A percentile compares a stretch with the other conserved stretches of the same genome.
Conservation (phyloP, 1,140 invertebrate species). For the Nilaparvata lugens region DNA sequence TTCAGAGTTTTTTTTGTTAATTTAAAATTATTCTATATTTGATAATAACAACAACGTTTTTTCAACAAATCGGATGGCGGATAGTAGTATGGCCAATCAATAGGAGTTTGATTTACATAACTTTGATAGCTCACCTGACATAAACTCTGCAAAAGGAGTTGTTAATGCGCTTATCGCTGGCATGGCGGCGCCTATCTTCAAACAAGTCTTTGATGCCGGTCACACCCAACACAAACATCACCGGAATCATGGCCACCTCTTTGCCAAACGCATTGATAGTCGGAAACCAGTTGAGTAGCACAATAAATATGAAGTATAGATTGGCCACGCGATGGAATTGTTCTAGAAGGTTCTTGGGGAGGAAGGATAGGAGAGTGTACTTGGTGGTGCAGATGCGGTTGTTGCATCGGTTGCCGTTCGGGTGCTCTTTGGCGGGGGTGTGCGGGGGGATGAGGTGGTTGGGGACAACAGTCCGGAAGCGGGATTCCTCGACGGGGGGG, state of each 20-base stretch:
- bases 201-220: slow-evolving; percentile 95
- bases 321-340: slow-evolving; percentile 97
- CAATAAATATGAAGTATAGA: slow-evolving; percentile 96
- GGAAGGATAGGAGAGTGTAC: slow-evolving; percentile 87
- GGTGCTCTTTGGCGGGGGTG: slow-evolving; percentile 65
- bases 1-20: too few relatives aligned
- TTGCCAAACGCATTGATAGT: slow-evolving; percentile 91
- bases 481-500: slow-evolving; percentile 46
- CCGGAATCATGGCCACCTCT: slow-evolving; percentile 91
- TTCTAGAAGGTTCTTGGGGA: slow-evolving; percentile 94
- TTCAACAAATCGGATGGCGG: too few relatives aligned
- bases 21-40: too few relatives aligned
- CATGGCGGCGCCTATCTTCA: slow-evolving; percentile 83
- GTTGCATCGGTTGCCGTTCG: slow-evolving; percentile 61
- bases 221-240: slow-evolving; percentile 90
- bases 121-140: slow-evolving; percentile 60
- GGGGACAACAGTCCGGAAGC: slow-evolving; percentile 62
- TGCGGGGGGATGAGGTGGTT: slow-evolving; percentile 67
- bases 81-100: too few relatives aligned
- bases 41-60: too few relatives aligned
- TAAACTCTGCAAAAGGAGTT: slow-evolving; percentile 86
- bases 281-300: slow-evolving; percentile 90
- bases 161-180: slow-evolving; percentile 89
- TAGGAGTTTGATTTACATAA: too few relatives aligned
- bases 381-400: slow-evolving; percentile 91